Evolutionary conservation across 2,797 vertebrate species (phyloP), one percentile per base, ranked within the genome.

Genomic region (Sebastes ruberrimus): DNA sequence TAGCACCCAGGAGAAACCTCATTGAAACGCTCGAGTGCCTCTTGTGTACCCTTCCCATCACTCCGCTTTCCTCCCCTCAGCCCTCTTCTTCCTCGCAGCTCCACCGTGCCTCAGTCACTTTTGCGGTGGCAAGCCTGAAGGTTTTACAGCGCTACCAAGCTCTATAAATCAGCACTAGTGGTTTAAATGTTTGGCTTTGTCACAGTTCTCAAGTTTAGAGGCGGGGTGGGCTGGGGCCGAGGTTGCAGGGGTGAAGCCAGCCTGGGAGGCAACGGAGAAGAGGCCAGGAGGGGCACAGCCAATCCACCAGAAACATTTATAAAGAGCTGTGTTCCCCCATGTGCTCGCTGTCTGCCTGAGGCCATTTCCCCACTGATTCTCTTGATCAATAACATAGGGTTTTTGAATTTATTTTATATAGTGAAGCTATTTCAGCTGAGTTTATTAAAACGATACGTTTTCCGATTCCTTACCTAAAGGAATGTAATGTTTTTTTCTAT

Each of bases 141-240:
- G 77, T 92, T 94, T 95, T 95, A 94, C 88, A 73, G 78, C 82
- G 23, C 82, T 67, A 81, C 64, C 82, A 84, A 88, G 87, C 85
- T 90, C 93, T 84, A 94, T 95, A 95, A 95, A 94, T 94, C 93
- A 91, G 91, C 74, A 9, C 85, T 38, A 65, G 81, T 83, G 88
- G 84, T 90, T 92, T 83, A 93, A 93, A 93, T 89, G 91, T 94
- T 94, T 92, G 81, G 79, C 78, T 94, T 93, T 94, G 93, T 90
- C 94, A 93, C 91, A 92, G 90, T 92, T 94, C 90, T 93, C 89
- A 91, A 87, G 91, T 94, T 93, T 91, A 89, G 92, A 88, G 87
- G 83, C 33, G 62, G 88, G 53, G 74, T 84, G 84, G 84, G 79
- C 88, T 49, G 69, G 74, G 71, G 64, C 72, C 13, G 79, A 88